Conservation (phyloP, 2,797 vertebrate genomes). For the Phylloscopus collybita region DNA sequence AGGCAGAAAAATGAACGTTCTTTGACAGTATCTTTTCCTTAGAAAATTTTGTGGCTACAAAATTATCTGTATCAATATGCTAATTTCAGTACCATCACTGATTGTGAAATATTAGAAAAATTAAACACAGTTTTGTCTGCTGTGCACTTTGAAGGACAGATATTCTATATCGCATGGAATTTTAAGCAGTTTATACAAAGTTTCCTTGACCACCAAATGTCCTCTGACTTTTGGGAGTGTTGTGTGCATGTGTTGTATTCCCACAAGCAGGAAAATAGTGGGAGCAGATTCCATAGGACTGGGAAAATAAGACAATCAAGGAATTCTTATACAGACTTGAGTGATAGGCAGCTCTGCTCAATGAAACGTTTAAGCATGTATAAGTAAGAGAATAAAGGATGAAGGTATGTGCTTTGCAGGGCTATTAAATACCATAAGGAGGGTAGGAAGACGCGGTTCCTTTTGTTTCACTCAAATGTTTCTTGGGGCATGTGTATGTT, state of each 20-base stretch:
- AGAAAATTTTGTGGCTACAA: not conserved
- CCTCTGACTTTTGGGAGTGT: not conserved
- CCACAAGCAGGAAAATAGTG: rapidly evolving
- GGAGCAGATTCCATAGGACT: not conserved
- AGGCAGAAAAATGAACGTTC: not conserved
- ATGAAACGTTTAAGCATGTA: not conserved
- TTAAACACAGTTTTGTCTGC: not conserved
- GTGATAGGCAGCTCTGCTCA: not conserved
- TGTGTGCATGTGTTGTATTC: not conserved
- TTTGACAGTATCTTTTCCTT: not conserved
- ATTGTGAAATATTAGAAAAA: not conserved
- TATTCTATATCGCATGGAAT: not conserved
- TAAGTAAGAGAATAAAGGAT: not conserved
- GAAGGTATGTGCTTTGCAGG: not conserved
- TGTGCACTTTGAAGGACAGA: not conserved
- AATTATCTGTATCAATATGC: not conserved
- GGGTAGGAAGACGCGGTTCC: not conserved
- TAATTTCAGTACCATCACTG: not conserved
- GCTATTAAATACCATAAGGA: not conserved
- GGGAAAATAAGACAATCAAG: not conserved
- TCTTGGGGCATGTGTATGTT: not conserved
- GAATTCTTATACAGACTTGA: not conserved
- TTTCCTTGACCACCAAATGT: not conserved
- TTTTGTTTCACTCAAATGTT: not conserved
- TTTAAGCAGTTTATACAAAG: not conserved